Evolutionary conservation across 1,140 invertebrate genomes (phyloP), one percentile per base, ranked within the genome.

Genomic region (Drosophila nigrodunni): DNA sequence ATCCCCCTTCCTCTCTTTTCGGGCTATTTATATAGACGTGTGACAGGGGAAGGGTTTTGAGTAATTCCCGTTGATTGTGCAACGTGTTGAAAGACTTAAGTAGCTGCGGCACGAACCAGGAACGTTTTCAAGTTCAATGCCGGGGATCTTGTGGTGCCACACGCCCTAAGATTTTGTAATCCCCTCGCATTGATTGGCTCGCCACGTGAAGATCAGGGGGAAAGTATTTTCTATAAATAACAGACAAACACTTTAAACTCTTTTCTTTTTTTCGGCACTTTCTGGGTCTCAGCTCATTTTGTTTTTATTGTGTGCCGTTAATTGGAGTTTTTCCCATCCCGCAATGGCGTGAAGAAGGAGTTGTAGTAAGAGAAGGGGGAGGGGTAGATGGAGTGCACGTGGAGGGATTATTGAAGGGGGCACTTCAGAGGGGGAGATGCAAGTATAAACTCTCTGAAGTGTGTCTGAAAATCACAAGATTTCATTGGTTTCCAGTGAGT

Each of bases 111-210:
- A 66, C 57, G 54, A 68, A 70, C 41, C 47, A 47, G 52, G 74
- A 57, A 72, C 64, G 46, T 80, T 82, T 87, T 87, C 82, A 87
- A 87, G 82, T 87, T 87, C 82, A 88, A 88, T 87, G 83, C 78
- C 82, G 78, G 81, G 66, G 83, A 87, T 87, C 80, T 87, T 87
- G 82, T 30, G 82, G 82, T 87, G 82, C 69, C 85, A 87, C 83
- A 72, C 82, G 77, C 62, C 67, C 71, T 47, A 70, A 80, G 61
- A 43, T 30, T 34, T n/a, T 71, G 80, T 87, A 80, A 87, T 88
- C 82, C 80, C 73, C 58, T 47, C 43, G 59, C 77, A 66, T 71
- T 77, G 83, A 87, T 88, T 88, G 82, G 83, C 69, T 59, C 73
- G 49, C 52, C 54, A 34, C 66, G 52, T 69, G 47, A n/a, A 55